Conservation (phyloP, 2,888 invertebrate genomes). For the Drosophila merina region DNA sequence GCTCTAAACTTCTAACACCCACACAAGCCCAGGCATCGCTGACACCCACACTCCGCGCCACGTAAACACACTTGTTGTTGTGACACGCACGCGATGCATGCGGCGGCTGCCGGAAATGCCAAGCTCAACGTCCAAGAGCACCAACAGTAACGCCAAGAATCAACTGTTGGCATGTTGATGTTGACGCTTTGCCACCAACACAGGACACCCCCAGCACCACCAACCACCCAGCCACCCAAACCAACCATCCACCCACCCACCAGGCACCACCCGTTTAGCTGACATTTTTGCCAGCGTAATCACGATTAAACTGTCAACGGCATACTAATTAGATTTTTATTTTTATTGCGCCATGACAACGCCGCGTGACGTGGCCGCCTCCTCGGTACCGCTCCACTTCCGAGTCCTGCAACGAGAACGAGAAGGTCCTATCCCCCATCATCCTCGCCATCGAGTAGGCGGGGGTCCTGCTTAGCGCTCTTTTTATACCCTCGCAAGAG, state of each 20-base stretch:
- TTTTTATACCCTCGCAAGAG: slow-evolving; percentile 10
- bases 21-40: slow-evolving; percentile 19
- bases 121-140: slow-evolving; percentile 64
- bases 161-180: slow-evolving; percentile 81
- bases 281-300: slow-evolving; percentile 83
- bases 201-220: slow-evolving; percentile 1
- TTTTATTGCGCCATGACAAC: slow-evolving; percentile 78
- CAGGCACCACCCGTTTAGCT: slow-evolving; percentile 37
- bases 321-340: slow-evolving; percentile 84
- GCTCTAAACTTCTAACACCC: slow-evolving; percentile 54
- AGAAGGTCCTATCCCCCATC: slow-evolving; percentile 13
- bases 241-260: not conserved
- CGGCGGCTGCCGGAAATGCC: slow-evolving; percentile 75
- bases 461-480: slow-evolving; percentile 47
- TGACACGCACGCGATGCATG: slow-evolving; percentile 65
- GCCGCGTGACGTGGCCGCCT: slow-evolving; percentile 69
- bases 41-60: slow-evolving; percentile 9
- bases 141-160: slow-evolving; percentile 63
- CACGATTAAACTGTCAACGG: slow-evolving; percentile 84
- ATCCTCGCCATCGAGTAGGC: not conserved
- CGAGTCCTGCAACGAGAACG: slow-evolving; percentile 34
- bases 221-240: not conserved
- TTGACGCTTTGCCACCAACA: slow-evolving; percentile 60
- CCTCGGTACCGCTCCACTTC: slow-evolving; percentile 11
- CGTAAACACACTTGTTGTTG: slow-evolving; percentile 45